Base-by-base conservation (phyloP, 1,140 invertebrate genomes). In the Bacillus rossius region DNA sequence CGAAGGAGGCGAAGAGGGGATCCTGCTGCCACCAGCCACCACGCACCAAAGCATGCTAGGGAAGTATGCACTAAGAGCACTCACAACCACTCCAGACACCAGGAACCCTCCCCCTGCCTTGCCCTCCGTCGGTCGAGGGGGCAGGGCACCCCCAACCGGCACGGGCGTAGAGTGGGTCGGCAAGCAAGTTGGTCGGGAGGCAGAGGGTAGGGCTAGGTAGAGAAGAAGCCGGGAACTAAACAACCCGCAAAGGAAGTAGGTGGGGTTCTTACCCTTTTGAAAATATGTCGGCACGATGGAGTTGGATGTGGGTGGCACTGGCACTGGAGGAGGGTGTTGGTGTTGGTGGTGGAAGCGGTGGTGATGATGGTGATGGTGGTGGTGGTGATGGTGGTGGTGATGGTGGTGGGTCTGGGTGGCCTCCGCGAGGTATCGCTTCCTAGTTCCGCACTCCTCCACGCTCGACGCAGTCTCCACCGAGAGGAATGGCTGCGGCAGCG, bases 291-390 rank as follows among this genome's bases (percentile, higher is more conserved):
- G 61, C 68, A 59, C 65, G 54, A 70, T 74, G 70, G 74, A 53
- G 25, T 67, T 67, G 73, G 75, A 65, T 69, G 74, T 73, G 74
- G 75, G 73, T 72, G 74, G 74, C 73, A 75, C 75, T 75, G 75
- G 76, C 74, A 74, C 75, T 76, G 75, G 74, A 71, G 75, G 74
- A 63, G 75, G 75, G 75, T 75, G 74, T 73, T 75, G 75, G 75
- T 74, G 75, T 73, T 76, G 73, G 73, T 72, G 73, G 73, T 73
- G 74, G 73, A 72, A 75, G 73, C 75, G 73, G 74, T 76, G 74
- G 19, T 52, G 61, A 56, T 51, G 57, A 63, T 57, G 59, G 65
- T 69, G 69, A 67, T 68, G 69, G 66, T 73, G 69, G 62, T 71
- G 65, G 69, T 64, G 14, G 40, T 56, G 62, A 60, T 51, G 57